Evolutionary conservation across 2,797 vertebrate species (phyloP), one percentile per base, ranked within the genome.

Genomic region (Coccyzus lansbergi): DNA sequence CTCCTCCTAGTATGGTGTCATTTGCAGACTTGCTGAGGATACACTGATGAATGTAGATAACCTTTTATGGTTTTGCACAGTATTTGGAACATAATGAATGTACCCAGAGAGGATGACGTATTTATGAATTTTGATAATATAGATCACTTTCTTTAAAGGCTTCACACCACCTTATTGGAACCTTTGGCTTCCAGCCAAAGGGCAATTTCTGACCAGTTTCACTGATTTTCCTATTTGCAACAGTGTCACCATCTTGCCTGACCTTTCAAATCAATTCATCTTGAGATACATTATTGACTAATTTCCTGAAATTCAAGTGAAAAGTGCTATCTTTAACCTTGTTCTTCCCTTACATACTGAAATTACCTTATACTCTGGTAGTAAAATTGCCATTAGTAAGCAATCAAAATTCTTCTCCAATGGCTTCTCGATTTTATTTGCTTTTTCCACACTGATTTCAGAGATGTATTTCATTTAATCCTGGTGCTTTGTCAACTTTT

Each of bases 201-300:
- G 95, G 90, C 58, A 96, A 94, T 94, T 88, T 93, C 87, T 93
- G 89, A 81, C 74, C 88, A 89, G 64, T 94, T 92, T 94, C 1
- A 9, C 62, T 93, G 81, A 94, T 95, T 95, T 95, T 82, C 64
- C 68, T 64, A 86, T 74, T 88, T 86, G 67, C 67, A 82, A 59
- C 92, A 78, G 72, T 86, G 81, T 89, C 79, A 85, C 52, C 59
- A 88, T 95, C 85, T 88, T 78, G 84, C 49, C 67, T 97, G 96
- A 97, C 96, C 96, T 97, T 97, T 97, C 93, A 90, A 93, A 94
- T 94, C 91, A 79, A 97, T 97, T 95, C 14, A 89, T 97, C 96
- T 93, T 91, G 70, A 93, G 74, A 82, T 59, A 96, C 77, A 93
- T 97, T 96, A 97, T 96, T 91, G 96, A 97, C 95, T 96, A 93